Conservation (phyloP, 2,888 invertebrate genomes). For the Luperina nickerlii region DNA sequence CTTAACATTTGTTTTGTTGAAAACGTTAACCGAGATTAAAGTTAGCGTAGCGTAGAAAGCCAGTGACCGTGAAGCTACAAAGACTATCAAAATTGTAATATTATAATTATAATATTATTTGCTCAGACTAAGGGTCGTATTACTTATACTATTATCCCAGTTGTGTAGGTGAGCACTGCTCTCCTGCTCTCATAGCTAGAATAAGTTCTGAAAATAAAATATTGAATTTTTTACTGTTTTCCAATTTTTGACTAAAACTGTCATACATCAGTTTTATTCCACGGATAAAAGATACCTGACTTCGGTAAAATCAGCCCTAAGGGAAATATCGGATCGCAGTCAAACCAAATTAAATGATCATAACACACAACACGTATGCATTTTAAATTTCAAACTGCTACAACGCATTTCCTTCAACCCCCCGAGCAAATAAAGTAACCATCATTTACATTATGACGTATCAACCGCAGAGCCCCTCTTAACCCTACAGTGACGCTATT, state of each 20-base stretch:
- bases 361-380: slow-evolving; percentile 6
- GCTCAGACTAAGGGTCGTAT: not conserved
- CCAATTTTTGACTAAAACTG: too few species aligned
- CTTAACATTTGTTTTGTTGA: not conserved
- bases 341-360: not conserved
- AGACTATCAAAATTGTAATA: not conserved
- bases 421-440: slow-evolving; percentile 58
- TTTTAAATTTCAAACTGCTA: slow-evolving; percentile 30
- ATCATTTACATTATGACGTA: slow-evolving; percentile 64
- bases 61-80: slow-evolving; percentile 20
- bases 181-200: not conserved
- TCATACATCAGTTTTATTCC: not conserved
- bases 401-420: slow-evolving; percentile 57
- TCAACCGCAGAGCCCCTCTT: slow-evolving; percentile 60
- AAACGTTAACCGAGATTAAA: not conserved
- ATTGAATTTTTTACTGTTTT: not conserved
- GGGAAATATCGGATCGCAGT: not conserved
- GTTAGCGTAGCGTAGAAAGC: slow-evolving; percentile 11
- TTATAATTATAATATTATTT: not conserved
- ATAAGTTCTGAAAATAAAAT: too few species aligned
- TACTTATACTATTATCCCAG: not conserved
- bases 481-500: slow-evolving; percentile 53
- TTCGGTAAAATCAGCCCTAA: not conserved
- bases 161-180: not conserved
- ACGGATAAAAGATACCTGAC: not conserved